phyloP scores from a whole-genome alignment of 1,140 invertebrate species.

The Littorina saxatilis region DNA sequence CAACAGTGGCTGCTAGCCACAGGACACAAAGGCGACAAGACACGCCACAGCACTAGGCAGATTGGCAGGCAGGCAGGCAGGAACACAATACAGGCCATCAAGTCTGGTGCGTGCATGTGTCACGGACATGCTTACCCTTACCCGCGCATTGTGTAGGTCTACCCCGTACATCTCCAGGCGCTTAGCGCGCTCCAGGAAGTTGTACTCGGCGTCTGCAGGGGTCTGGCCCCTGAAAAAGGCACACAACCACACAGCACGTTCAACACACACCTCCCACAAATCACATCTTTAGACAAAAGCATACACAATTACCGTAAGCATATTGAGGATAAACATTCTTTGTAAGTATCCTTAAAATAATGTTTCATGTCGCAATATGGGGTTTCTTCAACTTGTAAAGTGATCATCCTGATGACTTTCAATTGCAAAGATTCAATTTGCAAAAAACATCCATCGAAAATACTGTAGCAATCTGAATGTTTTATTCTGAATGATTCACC shows the following conservation, averaged over 20 bases:
- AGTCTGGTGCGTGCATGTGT: neutral
- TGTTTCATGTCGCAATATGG: no score
- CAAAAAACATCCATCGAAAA: no score
- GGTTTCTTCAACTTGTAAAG: no score
- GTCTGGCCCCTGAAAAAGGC: constrained; percentile 88
- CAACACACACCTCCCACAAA: no score
- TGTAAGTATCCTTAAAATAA: no score
- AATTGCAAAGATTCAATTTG: no score
- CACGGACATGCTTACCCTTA: constrained; percentile 53
- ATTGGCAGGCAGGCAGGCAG: neutral
- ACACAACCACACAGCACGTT: neutral
- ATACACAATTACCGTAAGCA: no score
- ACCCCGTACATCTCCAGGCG: constrained; percentile 99
- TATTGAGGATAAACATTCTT: no score
- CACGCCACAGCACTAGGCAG: constrained; percentile 12
- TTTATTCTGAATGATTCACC: no score
- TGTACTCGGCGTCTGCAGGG: constrained; percentile 96
- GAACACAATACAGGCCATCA: neutral
- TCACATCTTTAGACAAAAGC: no score
- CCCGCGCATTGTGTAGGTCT: constrained; percentile 85
- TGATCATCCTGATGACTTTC: no score
- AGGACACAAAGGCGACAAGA: neutral
- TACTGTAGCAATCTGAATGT: no score
- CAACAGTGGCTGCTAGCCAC: neutral
- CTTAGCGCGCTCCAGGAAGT: constrained; percentile 98